Evolutionary conservation across 2,888 invertebrate genomes (phyloP), one percentile per base, ranked within the genome.

Genomic region (Tiphia femorata): DNA sequence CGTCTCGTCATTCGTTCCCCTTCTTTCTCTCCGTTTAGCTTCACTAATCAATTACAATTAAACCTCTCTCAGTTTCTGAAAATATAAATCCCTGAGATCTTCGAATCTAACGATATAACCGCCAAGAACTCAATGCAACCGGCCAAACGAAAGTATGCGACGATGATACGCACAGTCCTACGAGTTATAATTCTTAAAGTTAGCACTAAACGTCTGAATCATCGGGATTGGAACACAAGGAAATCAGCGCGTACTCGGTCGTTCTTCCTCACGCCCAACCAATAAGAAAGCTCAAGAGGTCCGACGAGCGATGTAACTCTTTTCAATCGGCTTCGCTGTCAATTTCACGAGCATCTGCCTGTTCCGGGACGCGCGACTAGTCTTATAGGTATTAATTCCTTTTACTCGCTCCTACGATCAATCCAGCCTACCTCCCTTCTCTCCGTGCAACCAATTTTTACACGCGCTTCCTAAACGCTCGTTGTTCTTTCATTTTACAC

Each of bases 81-180:
- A 37, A 8, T 47, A 49, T 40, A 30, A n/a, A 52, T 61, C 53
- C 58, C 58, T 61, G 58, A 58, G 58, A 49, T 19, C 40, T 53
- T 48, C 29, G 40, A 52, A 46, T 41, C 43, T 30, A 49, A 14
- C 35, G 37, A 50, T n/a, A n/a, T 27, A 20, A 35, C 19, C 21
- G 16, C 8, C 17, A 27, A 25, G 19, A 6, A 33, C 10, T 7
- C 14, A 41, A 43, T 19, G 19, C n/a, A 33, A 25, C n/a, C 16
- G 19, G 33, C 46, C 25, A 14, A 17, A 14, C 12, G 19, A 49
- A 42, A 23, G 6, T 8, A 43, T 17, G 23, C 23, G 25, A 43
- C 5, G n/a, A 43, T 6, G 17, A 44, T 44, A 17, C 27, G 12
- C 14, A 6, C 6, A 25, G 10, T 16, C 12, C 27, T 8, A 12